Percentiles rank a stretch among this genome's conserved stretches.
These are phyloP conservation scores for Conchocele bisecta DNA, from an alignment of 2,888 invertebrate genomes.

Conservation along the genomic window DNA sequence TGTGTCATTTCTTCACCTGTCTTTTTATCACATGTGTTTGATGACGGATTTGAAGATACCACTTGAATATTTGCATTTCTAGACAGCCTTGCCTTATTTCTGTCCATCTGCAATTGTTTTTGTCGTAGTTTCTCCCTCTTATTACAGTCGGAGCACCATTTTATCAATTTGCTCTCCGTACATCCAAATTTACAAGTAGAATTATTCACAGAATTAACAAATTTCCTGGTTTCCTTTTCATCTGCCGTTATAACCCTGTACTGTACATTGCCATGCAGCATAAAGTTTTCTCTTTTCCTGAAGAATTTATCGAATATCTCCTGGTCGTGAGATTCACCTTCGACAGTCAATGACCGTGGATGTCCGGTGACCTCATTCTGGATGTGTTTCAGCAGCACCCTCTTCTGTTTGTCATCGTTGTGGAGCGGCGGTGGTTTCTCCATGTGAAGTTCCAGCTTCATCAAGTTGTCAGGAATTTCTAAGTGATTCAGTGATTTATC, in stretches of 20 bases:
- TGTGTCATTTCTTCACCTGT: neutral
- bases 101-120: conserved; percentile 28
- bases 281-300: conserved; percentile 9
- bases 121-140: conserved; percentile 46
- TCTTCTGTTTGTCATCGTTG: conserved; percentile 88
- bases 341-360: neutral
- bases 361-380: conserved; percentile 43
- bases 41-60: neutral
- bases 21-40: neutral
- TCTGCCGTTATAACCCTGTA: conserved; percentile 37
- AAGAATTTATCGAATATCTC: conserved; percentile 25
- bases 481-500: neutral
- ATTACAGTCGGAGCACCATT: conserved; percentile 57
- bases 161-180: conserved; percentile 41
- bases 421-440: conserved; percentile 92
- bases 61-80: neutral
- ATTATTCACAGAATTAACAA: conserved; percentile 24
- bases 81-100: conserved; percentile 33
- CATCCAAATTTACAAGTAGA: conserved; percentile 50
- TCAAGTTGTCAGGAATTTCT: conserved; percentile 87
- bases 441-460: conserved; percentile 92
- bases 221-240: conserved; percentile 46
- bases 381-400: conserved; percentile 52
- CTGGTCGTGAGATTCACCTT: neutral
- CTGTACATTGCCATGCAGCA: conserved; percentile 43